Evolutionary conservation across 2,797 vertebrate species (phyloP).

Genomic region (Toxotes lorentzi): DNA sequence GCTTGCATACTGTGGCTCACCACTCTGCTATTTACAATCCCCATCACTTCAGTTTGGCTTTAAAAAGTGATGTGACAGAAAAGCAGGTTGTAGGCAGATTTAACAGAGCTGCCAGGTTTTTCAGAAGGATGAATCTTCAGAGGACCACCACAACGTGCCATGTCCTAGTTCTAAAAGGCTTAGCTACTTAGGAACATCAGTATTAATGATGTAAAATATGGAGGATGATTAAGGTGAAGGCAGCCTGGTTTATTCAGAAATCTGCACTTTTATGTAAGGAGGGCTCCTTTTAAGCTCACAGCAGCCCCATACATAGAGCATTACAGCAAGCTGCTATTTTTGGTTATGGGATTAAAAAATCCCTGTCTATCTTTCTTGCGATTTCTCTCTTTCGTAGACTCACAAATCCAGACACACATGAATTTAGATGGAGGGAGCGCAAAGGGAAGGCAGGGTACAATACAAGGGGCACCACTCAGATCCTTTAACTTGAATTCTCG

Average conservation of each 20-base stretch:
- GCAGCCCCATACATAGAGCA: constrained; percentile 39
- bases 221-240: constrained; percentile 73
- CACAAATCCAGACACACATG: constrained; percentile 62
- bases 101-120: constrained; percentile 73
- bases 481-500: constrained; percentile 58
- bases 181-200: constrained; percentile 74
- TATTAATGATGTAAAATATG: constrained; percentile 78
- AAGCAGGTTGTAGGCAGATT: constrained; percentile 77
- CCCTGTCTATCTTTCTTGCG: constrained; percentile 54
- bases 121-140: constrained; percentile 60
- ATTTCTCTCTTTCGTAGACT: constrained; percentile 52
- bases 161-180: constrained; percentile 73
- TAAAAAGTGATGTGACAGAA: constrained; percentile 70
- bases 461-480: constrained; percentile 47
- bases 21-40: constrained; percentile 78
- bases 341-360: constrained; percentile 73
- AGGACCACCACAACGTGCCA: constrained; percentile 59
- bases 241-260: constrained; percentile 66
- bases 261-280: constrained; percentile 70
- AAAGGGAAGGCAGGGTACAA: constrained; percentile 38
- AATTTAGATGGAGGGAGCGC: constrained; percentile 51
- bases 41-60: constrained; percentile 71
- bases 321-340: constrained; percentile 75
- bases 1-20: constrained; percentile 76
- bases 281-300: constrained; percentile 66